Percentiles rank a stretch among this genome's conserved stretches.
phyloP scores from a whole-genome alignment of 2,113 vertebrate genomes.

The Halichoerus grypus region DNA sequence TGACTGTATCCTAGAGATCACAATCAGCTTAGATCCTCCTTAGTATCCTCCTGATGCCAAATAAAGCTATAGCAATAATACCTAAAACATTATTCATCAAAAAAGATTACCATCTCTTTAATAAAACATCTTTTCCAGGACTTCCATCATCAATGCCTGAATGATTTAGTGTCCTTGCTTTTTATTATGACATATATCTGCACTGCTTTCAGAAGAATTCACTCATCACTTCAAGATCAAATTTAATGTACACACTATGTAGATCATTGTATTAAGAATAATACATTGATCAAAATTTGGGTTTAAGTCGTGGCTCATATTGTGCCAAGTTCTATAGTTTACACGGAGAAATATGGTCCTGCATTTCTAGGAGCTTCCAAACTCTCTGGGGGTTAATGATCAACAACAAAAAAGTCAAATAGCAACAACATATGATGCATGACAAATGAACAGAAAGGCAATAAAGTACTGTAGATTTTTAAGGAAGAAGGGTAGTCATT shows the following conservation, averaged over 20 bases:
- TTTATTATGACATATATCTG: slow-evolving; percentile 28
- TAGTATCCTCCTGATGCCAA: background rate
- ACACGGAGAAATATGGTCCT: slow-evolving; percentile 2
- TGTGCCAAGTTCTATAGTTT: background rate
- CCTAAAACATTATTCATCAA: slow-evolving; percentile 13
- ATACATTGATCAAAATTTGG: slow-evolving; percentile 32
- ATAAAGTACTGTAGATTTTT: background rate
- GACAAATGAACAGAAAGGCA: slow-evolving; percentile 10
- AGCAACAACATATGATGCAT: background rate
- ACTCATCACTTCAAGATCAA: slow-evolving; percentile 42
- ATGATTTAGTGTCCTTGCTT: slow-evolving; percentile 38
- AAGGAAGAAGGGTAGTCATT: background rate
- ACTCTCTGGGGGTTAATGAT: background rate
- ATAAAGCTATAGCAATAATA: slow-evolving; percentile 4
- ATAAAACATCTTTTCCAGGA: slow-evolving; percentile 41
- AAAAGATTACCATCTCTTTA: slow-evolving; percentile 57
- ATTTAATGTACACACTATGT: background rate
- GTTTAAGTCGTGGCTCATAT: slow-evolving; percentile 3
- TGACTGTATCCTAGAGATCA: background rate
- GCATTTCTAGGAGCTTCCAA: background rate
- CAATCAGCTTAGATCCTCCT: background rate
- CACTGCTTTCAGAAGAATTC: slow-evolving; percentile 46
- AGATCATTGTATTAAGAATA: slow-evolving; percentile 31
- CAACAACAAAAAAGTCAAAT: background rate
- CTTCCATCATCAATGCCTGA: slow-evolving; percentile 35